phyloP scores from a whole-genome alignment of 2,797 vertebrate species.

The Lerista edwardsae region DNA sequence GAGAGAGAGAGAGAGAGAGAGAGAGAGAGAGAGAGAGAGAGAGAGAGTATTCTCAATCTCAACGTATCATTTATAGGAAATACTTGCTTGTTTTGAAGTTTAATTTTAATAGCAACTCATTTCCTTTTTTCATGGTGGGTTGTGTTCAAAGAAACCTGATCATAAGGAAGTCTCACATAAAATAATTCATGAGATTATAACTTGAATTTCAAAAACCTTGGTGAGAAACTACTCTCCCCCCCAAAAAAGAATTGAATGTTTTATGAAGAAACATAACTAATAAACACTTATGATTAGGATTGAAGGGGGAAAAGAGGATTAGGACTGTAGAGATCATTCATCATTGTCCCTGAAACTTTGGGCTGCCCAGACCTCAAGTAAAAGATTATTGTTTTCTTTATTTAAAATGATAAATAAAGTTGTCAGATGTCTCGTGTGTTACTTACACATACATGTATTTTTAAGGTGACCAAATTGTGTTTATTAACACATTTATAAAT shows the following conservation, averaged over 20 bases:
- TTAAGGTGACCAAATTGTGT: not conserved
- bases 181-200: not conserved
- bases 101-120: not conserved
- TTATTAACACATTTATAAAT: not conserved
- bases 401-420: not conserved
- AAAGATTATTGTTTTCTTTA: constrained; percentile 1
- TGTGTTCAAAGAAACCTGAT: not conserved
- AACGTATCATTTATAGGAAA: constrained; percentile 2
- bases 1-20: not conserved
- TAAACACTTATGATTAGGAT: not conserved
- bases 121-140: not conserved
- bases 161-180: no score
- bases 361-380: not conserved
- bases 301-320: not conserved
- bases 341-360: not conserved
- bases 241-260: not conserved
- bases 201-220: not conserved
- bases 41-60: not conserved
- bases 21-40: not conserved
- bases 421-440: not conserved
- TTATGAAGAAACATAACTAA: no score
- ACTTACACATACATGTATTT: not conserved
- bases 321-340: not conserved
- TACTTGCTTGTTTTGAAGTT: not conserved
- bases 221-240: not conserved